Conservation (phyloP, 2,797 vertebrate species). For the Odontamblyopus rebecca region DNA sequence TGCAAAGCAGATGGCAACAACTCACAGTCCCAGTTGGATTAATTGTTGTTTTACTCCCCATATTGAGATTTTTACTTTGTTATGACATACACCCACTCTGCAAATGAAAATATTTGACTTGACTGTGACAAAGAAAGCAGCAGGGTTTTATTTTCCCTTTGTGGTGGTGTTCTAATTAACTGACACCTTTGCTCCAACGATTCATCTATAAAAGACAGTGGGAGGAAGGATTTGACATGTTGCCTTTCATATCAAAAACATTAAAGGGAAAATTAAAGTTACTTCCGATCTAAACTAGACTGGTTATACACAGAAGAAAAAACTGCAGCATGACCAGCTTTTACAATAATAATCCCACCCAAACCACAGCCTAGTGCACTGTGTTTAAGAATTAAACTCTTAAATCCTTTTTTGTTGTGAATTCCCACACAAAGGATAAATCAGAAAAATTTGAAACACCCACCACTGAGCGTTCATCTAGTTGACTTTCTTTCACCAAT, state of each 20-base stretch:
- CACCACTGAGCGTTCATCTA: background rate
- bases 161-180: conserved; percentile 8
- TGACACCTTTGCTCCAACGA: conserved; percentile 15
- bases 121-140: conserved; percentile 34
- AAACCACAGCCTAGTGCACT: background rate
- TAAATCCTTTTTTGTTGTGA: background rate
- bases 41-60: conserved; percentile 51
- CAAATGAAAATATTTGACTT: conserved; percentile 53
- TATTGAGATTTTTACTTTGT: conserved; percentile 39
- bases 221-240: conserved; percentile 3
- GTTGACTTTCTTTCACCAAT: background rate
- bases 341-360: background rate
- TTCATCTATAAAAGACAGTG: background rate
- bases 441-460: background rate
- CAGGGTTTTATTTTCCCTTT: conserved; percentile 5
- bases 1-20: conserved; percentile 60
- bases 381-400: background rate
- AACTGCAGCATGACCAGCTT: background rate
- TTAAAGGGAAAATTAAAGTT: background rate
- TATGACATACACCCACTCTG: conserved; percentile 38
- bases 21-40: conserved; percentile 52
- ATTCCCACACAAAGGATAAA: background rate
- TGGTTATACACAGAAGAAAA: background rate
- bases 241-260: background rate
- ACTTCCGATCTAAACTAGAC: background rate